Conservation (phyloP, 2,797 vertebrate genomes). For the Myotis myotis region DNA sequence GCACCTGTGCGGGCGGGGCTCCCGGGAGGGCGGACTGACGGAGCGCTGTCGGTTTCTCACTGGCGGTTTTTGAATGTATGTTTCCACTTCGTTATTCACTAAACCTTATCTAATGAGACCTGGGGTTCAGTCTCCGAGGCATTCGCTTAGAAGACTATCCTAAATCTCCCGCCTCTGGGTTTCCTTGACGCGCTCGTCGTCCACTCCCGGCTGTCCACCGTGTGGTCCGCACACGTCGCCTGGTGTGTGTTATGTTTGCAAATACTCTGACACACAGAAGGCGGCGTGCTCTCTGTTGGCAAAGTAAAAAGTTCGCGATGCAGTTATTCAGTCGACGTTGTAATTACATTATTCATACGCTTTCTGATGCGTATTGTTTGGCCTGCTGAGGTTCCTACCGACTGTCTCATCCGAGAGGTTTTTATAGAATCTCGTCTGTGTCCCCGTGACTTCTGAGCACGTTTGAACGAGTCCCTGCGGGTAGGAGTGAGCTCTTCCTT, state of each 20-base stretch:
- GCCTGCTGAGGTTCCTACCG: background rate
- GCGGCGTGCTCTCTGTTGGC: background rate
- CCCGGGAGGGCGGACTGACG: accelerated
- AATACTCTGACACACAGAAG: background rate
- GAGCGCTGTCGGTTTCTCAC: background rate
- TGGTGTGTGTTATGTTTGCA: background rate
- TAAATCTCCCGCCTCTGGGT: background rate
- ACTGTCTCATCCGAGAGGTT: background rate
- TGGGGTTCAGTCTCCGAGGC: background rate
- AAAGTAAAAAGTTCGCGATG: background rate
- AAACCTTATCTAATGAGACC: background rate
- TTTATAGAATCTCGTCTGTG: background rate
- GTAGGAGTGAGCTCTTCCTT: background rate
- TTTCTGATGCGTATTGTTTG: background rate
- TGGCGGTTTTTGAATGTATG: background rate
- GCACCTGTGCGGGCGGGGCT: accelerated
- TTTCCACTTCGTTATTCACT: background rate
- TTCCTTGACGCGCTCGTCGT: background rate
- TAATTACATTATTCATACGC: background rate
- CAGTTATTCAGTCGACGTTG: background rate
- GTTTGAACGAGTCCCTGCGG: background rate
- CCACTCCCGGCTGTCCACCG: background rate
- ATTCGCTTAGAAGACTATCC: background rate
- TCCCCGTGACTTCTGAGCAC: background rate
- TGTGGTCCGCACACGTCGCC: background rate